These are phyloP conservation scores for Petrolisthes manimaculis DNA, from an alignment of 2,888 invertebrate genomes.

Conservation along the genomic window DNA sequence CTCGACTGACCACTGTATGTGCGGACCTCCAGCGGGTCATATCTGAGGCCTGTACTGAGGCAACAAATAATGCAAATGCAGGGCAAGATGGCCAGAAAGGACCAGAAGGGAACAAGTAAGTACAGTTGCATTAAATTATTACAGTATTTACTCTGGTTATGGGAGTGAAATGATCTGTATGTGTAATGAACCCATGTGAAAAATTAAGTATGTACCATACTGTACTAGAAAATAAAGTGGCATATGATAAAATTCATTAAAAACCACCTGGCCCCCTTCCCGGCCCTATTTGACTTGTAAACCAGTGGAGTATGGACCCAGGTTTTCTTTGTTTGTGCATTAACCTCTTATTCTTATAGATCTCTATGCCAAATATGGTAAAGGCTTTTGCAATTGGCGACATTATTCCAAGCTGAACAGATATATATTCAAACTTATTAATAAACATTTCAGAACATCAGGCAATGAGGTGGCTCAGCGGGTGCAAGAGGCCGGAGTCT, in stretches of 20 bases:
- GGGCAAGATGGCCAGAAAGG: conserved; percentile 23
- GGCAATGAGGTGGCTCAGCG: conserved; percentile 24
- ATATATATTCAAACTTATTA: neutral
- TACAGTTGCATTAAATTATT: neutral
- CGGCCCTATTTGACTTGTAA: too few relatives aligned
- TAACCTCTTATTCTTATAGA: neutral
- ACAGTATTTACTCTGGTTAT: too few relatives aligned
- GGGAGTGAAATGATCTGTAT: too few relatives aligned
- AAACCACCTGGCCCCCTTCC: too few relatives aligned
- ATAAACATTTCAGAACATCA: conserved; percentile 34
- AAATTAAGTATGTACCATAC: too few relatives aligned
- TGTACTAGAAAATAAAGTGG: too few relatives aligned
- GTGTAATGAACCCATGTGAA: too few relatives aligned
- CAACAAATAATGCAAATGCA: conserved; percentile 11
- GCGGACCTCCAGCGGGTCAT: conserved; percentile 47
- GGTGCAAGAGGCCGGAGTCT: conserved; percentile 54
- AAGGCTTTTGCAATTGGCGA: neutral
- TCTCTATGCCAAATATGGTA: neutral
- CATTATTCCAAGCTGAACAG: neutral
- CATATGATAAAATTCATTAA: too few relatives aligned
- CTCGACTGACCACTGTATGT: conserved; percentile 47
- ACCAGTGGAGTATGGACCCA: neutral
- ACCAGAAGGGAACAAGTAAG: neutral
- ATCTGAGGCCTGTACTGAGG: conserved; percentile 40
- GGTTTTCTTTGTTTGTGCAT: too few relatives aligned